Evolutionary conservation across 92 coral and sea anemone genomes (phyloP).

Genomic region (Blastomussa wellsi): DNA sequence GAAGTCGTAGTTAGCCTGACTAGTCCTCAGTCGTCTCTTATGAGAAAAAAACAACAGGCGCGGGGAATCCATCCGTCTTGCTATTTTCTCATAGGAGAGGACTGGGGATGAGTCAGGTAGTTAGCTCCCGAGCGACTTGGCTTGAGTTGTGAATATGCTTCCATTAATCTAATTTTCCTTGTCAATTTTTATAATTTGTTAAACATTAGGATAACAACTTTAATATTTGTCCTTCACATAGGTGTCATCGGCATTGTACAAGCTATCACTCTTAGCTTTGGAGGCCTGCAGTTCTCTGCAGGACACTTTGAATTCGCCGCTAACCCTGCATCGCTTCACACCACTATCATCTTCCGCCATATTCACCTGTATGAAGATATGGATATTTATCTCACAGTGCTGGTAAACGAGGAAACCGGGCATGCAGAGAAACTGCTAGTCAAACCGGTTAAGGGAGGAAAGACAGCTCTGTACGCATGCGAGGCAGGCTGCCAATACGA

Average conservation of each 20-base stretch:
- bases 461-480: constrained; percentile 88
- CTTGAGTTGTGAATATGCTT: neutral
- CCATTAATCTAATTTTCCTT: neutral
- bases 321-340: constrained; percentile 97
- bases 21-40: too few relatives aligned
- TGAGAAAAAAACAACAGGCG: too few relatives aligned
- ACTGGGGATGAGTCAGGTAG: too few relatives aligned
- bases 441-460: constrained; percentile 68
- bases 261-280: constrained; percentile 94
- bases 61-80: too few relatives aligned
- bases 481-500: constrained; percentile 99
- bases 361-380: constrained; percentile 83
- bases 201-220: too few relatives aligned
- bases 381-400: constrained; percentile 75
- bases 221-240: neutral
- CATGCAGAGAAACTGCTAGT: constrained; percentile 90
- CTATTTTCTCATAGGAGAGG: too few relatives aligned
- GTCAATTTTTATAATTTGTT: neutral
- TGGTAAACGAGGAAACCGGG: constrained; percentile 83
- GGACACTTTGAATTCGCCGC: constrained; percentile 97
- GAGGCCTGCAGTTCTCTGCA: constrained; percentile 92
- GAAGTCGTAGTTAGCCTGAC: too few relatives aligned
- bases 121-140: too few relatives aligned
- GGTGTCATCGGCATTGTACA: constrained; percentile 88
- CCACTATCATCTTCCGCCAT: constrained; percentile 87